Conservation (phyloP, 2,888 invertebrate genomes). For the Carabus problematicus region DNA sequence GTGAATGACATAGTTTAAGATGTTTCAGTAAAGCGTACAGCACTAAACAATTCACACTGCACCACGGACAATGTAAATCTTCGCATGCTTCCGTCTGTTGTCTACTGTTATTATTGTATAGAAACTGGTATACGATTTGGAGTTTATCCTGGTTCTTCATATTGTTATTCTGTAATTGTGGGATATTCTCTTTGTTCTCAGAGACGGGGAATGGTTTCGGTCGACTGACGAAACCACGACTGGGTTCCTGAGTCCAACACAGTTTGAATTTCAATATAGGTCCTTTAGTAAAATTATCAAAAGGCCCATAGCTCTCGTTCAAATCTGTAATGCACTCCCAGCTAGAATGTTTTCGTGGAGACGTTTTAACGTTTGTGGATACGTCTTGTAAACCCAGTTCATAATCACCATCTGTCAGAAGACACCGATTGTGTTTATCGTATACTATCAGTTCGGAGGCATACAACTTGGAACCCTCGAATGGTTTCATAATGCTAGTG, state of each 20-base stretch:
- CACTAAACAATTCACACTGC: slow-evolving; percentile 85
- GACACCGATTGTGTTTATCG: slow-evolving; percentile 87
- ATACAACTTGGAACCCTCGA: slow-evolving; percentile 60
- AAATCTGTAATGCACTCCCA: slow-evolving; percentile 72
- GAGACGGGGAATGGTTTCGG: slow-evolving; percentile 64
- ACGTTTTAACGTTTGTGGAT: slow-evolving; percentile 60
- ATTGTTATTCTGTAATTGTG: slow-evolving; percentile 54
- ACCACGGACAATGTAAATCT: slow-evolving; percentile 96
- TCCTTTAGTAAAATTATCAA: slow-evolving; percentile 55
- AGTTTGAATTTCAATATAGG: slow-evolving; percentile 86
- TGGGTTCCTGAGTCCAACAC: slow-evolving; percentile 81
- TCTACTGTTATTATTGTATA: slow-evolving; percentile 92
- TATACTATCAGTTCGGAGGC: slow-evolving; percentile 87
- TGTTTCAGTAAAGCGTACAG: slow-evolving; percentile 92
- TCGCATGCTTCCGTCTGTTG: slow-evolving; percentile 95
- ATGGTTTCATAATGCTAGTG: slow-evolving; percentile 54
- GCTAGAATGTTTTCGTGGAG: slow-evolving; percentile 75
- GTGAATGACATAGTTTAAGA: slow-evolving; percentile 89
- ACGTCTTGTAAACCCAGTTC: slow-evolving; percentile 85
- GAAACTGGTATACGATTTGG: slow-evolving; percentile 93
- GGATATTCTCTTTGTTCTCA: slow-evolving; percentile 58
- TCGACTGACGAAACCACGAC: slow-evolving; percentile 70
- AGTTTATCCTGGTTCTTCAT: slow-evolving; percentile 63
- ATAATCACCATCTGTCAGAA: slow-evolving; percentile 89
- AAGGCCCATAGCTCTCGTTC: slow-evolving; percentile 54